phyloP scores from a whole-genome alignment of 2,888 invertebrate species.

The Apotomis capreana region DNA sequence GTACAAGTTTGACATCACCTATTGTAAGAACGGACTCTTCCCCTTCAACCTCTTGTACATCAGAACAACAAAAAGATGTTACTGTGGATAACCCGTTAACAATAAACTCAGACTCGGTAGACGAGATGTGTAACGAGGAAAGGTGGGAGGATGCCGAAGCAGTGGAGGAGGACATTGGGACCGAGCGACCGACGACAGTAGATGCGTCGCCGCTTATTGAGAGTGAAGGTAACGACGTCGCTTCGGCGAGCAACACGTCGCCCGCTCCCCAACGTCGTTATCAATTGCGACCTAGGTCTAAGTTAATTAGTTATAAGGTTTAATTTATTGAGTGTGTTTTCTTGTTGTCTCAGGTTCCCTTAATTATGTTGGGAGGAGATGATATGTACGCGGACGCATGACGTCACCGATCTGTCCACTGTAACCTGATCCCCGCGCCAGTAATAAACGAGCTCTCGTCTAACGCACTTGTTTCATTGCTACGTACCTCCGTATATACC shows the following conservation, averaged over 20 bases:
- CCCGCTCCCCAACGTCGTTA: slow-evolving; percentile 8
- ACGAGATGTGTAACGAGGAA: not conserved
- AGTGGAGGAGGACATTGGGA: slow-evolving; percentile 5
- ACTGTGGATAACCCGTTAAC: too few relatives aligned
- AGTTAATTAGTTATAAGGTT: slow-evolving; percentile 16
- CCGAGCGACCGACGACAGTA: slow-evolving; percentile 5
- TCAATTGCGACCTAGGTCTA: slow-evolving; percentile 22
- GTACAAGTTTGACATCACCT: too few relatives aligned
- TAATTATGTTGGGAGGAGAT: not conserved
- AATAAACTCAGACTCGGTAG: too few relatives aligned
- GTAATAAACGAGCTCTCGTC: too few relatives aligned
- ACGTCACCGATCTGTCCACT: too few relatives aligned
- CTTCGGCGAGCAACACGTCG: not conserved
- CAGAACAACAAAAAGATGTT: too few relatives aligned
- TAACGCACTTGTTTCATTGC: too few relatives aligned
- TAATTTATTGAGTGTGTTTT: not conserved
- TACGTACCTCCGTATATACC: too few relatives aligned
- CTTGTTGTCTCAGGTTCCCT: slow-evolving; percentile 7
- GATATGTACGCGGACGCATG: too few relatives aligned
- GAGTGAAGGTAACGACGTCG: not conserved
- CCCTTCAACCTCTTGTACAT: too few relatives aligned
- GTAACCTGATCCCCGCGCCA: too few relatives aligned
- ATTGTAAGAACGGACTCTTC: too few relatives aligned
- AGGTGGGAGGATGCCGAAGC: slow-evolving; percentile 17
- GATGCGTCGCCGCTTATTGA: not conserved